A percentile compares a stretch with the other conserved stretches of the same genome.
Evolutionary conservation across 2,797 vertebrate genomes (phyloP).

Genomic region (Dendrocincla fuliginosa): DNA sequence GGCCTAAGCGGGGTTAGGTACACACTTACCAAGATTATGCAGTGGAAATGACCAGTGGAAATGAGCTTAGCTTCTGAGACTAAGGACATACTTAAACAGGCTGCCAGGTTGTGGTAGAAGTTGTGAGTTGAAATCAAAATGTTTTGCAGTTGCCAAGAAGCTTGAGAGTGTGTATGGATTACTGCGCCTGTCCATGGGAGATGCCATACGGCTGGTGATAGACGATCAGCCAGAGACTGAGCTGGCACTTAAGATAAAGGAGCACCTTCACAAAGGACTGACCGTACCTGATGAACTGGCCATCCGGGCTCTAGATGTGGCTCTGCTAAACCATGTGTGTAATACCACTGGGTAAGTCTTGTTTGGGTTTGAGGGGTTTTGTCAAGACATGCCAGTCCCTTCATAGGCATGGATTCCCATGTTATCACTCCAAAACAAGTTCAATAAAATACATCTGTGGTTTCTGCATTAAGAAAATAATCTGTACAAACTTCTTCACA

Average conservation of each 20-base stretch:
- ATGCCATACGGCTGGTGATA: conserved; percentile 81
- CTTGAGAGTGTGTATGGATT: conserved; percentile 85
- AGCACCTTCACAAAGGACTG: conserved; percentile 82
- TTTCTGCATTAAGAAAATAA: not conserved
- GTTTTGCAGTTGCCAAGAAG: conserved; percentile 85
- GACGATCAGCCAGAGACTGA: conserved; percentile 77
- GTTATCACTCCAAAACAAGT: not conserved
- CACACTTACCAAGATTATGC: not conserved
- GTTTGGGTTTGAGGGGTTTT: not conserved
- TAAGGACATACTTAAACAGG: not conserved
- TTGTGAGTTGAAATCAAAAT: not conserved
- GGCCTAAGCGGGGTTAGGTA: not conserved
- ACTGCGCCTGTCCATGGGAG: conserved; percentile 83
- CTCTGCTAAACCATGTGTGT: conserved; percentile 82
- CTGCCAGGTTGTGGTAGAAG: not conserved
- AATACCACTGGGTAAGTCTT: conserved; percentile 82
- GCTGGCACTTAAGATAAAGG: conserved; percentile 79
- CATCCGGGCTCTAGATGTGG: conserved; percentile 85
- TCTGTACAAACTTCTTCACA: not conserved
- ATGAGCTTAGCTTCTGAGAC: not conserved
- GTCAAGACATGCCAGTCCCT: not conserved
- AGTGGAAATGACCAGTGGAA: not conserved
- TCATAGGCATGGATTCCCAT: not conserved
- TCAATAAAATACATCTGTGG: not conserved
- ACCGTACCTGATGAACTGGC: conserved; percentile 87